A percentile compares a stretch with the other conserved stretches of the same genome.
Evolutionary conservation across 2,888 invertebrate genomes (phyloP).

Genomic region (Therioaphis trifolii): DNA sequence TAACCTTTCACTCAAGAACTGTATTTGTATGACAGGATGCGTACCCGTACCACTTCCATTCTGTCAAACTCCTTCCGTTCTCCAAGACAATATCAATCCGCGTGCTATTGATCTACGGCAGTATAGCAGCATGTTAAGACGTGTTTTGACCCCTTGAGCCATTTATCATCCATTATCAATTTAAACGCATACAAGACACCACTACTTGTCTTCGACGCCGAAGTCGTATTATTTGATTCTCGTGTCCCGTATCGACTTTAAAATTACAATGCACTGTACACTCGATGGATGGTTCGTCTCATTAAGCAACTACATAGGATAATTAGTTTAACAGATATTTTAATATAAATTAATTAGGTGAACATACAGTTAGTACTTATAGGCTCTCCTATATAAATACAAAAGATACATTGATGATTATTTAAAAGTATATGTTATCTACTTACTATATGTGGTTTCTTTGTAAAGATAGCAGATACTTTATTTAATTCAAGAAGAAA

Average conservation of each 20-base stretch:
- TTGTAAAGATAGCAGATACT: background rate
- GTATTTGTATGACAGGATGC: slow-evolving; percentile 42
- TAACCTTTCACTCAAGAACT: slow-evolving; percentile 58
- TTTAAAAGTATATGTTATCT: slow-evolving; percentile 15
- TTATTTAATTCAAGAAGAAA: slow-evolving; percentile 2
- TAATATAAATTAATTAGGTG: slow-evolving; percentile 20
- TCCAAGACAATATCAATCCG: background rate
- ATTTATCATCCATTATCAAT: background rate
- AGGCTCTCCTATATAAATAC: background rate
- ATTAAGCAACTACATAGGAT: background rate
- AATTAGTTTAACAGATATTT: background rate
- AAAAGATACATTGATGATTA: background rate
- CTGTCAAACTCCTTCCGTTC: slow-evolving; percentile 19
- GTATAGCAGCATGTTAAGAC: background rate
- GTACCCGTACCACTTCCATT: slow-evolving; percentile 44
- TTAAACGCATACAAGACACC: background rate
- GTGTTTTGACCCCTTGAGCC: slow-evolving; percentile 9
- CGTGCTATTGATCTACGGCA: background rate
- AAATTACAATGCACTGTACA: too few species aligned
- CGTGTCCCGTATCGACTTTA: background rate
- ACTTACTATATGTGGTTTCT: background rate
- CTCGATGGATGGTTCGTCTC: background rate
- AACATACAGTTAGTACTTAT: slow-evolving; percentile 7
- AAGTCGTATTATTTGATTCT: background rate
- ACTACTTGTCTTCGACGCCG: background rate